These are phyloP conservation scores for Druon quercuslanigerum DNA, from an alignment of 1,140 invertebrate genomes.

Conservation along the genomic window DNA sequence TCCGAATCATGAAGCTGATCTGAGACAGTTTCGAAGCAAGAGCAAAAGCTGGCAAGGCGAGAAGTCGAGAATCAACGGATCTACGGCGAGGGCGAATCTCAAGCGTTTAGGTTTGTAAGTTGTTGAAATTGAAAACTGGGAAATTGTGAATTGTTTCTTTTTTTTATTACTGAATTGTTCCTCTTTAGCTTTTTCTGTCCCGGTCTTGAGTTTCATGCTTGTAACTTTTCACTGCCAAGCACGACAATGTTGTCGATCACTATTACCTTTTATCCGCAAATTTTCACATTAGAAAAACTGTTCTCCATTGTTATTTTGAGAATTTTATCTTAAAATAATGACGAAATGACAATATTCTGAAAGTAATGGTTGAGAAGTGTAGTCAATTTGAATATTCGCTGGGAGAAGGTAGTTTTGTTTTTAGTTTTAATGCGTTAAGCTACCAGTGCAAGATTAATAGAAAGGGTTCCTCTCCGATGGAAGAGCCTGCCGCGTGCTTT, in stretches of 20 bases:
- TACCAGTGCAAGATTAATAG: neutral
- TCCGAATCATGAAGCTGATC: slow-evolving; percentile 83
- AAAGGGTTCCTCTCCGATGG: neutral
- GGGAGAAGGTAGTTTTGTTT: neutral
- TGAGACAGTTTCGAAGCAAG: slow-evolving; percentile 85
- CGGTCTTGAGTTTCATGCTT: slow-evolving; percentile 11
- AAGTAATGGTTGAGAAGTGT: too few species aligned
- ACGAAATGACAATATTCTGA: too few species aligned
- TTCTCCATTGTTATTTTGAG: too few species aligned
- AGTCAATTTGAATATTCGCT: too few species aligned
- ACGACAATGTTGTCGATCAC: neutral
- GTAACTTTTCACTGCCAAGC: slow-evolving; percentile 14
- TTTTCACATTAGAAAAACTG: too few species aligned
- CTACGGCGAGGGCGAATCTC: slow-evolving; percentile 60
- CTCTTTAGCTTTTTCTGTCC: neutral
- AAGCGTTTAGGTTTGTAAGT: slow-evolving; percentile 70
- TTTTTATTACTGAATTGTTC: too few species aligned
- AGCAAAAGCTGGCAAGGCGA: slow-evolving; percentile 84
- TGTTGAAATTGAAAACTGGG: neutral
- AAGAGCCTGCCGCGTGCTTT: slow-evolving; percentile 4
- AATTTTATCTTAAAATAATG: too few species aligned
- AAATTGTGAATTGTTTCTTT: too few species aligned
- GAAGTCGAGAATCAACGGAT: slow-evolving; percentile 53
- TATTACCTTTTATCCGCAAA: too few species aligned
- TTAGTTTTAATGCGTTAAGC: slow-evolving; percentile 8